These are phyloP conservation scores for Tillus elongatus DNA, from an alignment of 2,888 invertebrate species.

Conservation along the genomic window DNA sequence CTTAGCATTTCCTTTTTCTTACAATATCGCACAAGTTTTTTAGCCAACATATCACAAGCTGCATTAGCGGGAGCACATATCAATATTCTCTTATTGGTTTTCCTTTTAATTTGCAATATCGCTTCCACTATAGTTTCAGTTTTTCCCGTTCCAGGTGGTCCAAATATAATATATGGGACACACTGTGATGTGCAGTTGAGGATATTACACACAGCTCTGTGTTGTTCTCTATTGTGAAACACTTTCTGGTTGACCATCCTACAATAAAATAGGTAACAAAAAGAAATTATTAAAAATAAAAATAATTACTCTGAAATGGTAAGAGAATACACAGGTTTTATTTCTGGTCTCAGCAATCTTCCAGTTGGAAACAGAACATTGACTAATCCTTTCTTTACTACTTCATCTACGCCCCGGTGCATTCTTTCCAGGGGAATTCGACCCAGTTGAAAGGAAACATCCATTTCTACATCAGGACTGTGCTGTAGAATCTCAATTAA, in stretches of 20 bases:
- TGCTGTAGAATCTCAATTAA: no score
- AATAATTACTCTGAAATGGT: constrained; percentile 21
- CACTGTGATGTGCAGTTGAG: constrained; percentile 51
- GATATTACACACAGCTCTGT: constrained; percentile 58
- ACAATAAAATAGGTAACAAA: constrained; percentile 13
- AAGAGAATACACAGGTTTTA: constrained; percentile 5
- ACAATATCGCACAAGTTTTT: constrained; percentile 31
- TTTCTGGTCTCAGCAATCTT: constrained; percentile 7
- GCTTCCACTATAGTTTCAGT: constrained; percentile 66
- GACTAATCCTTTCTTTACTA: constrained; percentile 20
- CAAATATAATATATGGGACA: constrained; percentile 74
- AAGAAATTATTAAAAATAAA: constrained; percentile 6
- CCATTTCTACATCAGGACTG: constrained; percentile 30
- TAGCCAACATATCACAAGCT: constrained; percentile 60
- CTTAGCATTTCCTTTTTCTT: constrained; percentile 38
- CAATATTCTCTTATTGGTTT: constrained; percentile 46
- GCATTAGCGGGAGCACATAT: constrained; percentile 63
- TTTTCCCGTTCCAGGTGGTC: constrained; percentile 79
- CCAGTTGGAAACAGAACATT: constrained; percentile 27
- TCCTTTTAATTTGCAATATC: constrained; percentile 44
- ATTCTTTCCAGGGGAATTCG: constrained; percentile 43
- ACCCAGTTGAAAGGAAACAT: constrained; percentile 43
- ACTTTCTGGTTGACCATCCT: constrained; percentile 40
- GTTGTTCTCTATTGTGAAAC: constrained; percentile 51
- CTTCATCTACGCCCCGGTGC: constrained; percentile 41